These are phyloP conservation scores for Muntiacus reevesi DNA, from an alignment of 2,113 vertebrate genomes.

Conservation along the genomic window DNA sequence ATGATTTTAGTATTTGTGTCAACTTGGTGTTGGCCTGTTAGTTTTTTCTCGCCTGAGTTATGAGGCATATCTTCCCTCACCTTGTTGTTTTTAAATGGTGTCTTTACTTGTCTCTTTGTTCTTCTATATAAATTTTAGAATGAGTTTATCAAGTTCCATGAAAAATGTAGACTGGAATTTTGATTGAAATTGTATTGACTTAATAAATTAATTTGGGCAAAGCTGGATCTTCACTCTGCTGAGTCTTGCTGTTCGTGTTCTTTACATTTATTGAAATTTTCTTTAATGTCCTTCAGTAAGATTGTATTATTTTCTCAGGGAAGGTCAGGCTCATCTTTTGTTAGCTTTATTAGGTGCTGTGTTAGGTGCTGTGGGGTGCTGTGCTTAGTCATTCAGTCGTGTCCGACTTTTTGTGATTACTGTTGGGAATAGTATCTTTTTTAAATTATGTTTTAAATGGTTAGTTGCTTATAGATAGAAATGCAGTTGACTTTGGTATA, in stretches of 20 bases:
- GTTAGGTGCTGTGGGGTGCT: neutral
- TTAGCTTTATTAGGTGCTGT: neutral
- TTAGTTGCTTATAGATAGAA: neutral
- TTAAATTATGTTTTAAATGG: neutral
- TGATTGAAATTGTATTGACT: neutral
- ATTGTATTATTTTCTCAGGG: slow-evolving; percentile 20
- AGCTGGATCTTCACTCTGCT: neutral
- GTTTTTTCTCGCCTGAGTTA: neutral
- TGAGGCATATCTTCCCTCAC: neutral
- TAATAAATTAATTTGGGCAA: neutral
- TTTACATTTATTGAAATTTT: neutral
- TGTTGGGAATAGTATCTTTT: neutral
- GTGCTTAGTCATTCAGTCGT: neutral
- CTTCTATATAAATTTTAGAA: neutral
- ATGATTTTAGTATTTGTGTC: neutral
- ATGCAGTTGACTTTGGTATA: neutral
- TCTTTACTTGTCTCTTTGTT: neutral
- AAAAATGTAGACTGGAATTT: neutral
- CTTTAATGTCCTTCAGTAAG: neutral
- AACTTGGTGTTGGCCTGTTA: neutral
- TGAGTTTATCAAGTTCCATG: neutral
- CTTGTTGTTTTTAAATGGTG: neutral
- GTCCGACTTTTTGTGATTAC: neutral
- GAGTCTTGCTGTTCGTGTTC: neutral
- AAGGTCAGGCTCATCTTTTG: neutral